Base-by-base conservation (phyloP, 2,888 invertebrate genomes). In the Mamestra brassicae region DNA sequence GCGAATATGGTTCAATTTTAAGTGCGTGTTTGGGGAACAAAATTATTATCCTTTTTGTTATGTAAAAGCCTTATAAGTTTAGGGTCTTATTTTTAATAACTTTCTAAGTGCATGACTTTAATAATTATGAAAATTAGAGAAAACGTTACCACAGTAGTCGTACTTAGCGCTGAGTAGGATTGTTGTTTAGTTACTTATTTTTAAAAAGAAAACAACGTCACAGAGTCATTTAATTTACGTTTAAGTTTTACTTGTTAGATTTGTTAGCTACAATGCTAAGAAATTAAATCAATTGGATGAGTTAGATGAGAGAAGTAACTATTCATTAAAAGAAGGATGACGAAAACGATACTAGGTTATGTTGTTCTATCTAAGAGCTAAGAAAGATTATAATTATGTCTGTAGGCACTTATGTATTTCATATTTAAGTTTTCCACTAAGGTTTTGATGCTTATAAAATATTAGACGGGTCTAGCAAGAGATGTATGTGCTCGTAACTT, bases 1-100 rank as follows among this genome's bases (percentile, higher is more conserved):
- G 63, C 71, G 36, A 85, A 74, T 74, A 69, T 60, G 66, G 64
- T 68, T 62, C 36, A 74, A 69, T 76, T 78, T 71, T 68, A 65
- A 47, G 58, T 60, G 26, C 50, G 11, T 26, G 45, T 52, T 45
- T 71, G 26, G 4, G n/a, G 45, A 73, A 80, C 55, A 15, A 68
- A 67, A 36, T 55, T 57, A n/a, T 65, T 79, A 1, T 60, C 54
- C 77, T 54, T 42, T 13, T 4, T 47, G 47, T 13, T 47, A 47
- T 15, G 42, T 42, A 2, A 47, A 47, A 13, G 13, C 3, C 11
- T 42, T 42, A 4, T 1, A 42, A 4, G 6, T 42, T 42, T 42
- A 7, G 42, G 26, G 26, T 26, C 26, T 26, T 26, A 26, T 26
- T 26, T 26, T 26, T 26, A 26, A 26, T 26, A 26, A 26, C 26